Base-by-base conservation (phyloP, 2,888 invertebrate genomes). In the Mechanitis messenoides region DNA sequence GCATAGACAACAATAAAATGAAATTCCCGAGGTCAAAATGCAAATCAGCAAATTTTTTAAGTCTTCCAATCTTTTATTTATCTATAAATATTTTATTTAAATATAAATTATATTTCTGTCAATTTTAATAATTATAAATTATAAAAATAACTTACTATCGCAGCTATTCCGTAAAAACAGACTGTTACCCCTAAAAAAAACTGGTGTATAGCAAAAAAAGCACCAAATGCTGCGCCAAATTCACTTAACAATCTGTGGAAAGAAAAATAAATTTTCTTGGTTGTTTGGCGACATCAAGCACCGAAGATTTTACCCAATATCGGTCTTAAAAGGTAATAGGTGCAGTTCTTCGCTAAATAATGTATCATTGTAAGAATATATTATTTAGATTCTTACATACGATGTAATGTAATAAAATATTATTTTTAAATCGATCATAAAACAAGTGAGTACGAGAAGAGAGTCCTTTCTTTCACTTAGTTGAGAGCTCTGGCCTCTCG, bases 161-260 rank as follows among this genome's bases (percentile, higher is more conserved):
- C 72, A 12, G 72, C 66, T 20, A 72, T 66, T 3, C 67, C 65
- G 54, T 66, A 69, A 53, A 71, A 72, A 31, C 71, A 69, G 45
- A 71, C 65, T 2, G 65, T 66, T 12, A 45, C 65, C 7, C 66
- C 67, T 11, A 69, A 64, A 61, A 72, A 71, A 1, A 66, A 55
- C 6, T 69, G 55, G 33, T 69, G 71, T n/a, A 69, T 67, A 0
- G 68, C 59, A 53, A 68, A 72, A 31, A 69, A 61, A 33, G 65
- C 65, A 1, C 72, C 72, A 56, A 66, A 72, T 0, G 71, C 68
- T 5, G 64, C 54, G 33, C 68, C 63, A 6, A 72, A n/a, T 45
- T 71, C 63, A 0, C 12, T 33, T 38, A 66, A 61, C 55, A 70
- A 50, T 2, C 70, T 70, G 12, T 20, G 20, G 20, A 20, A 20